These are phyloP conservation scores for Odontamblyopus rebecca DNA, from an alignment of 2,797 vertebrate genomes.

Conservation along the genomic window DNA sequence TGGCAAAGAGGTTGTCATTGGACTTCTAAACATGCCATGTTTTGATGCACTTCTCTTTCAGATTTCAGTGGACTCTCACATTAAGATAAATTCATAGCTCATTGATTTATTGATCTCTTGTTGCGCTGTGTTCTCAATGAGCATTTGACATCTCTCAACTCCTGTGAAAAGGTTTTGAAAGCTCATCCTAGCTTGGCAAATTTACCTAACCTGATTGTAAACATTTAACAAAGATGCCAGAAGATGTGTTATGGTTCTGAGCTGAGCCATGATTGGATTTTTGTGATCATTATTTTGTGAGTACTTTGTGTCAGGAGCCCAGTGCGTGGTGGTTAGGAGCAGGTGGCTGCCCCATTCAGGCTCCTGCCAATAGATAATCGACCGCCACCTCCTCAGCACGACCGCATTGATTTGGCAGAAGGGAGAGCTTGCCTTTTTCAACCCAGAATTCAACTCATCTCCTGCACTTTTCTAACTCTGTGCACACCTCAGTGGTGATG, in stretches of 20 bases:
- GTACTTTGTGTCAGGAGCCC: slow-evolving; percentile 54
- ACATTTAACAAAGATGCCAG: slow-evolving; percentile 28
- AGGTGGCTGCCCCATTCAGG: slow-evolving; percentile 68
- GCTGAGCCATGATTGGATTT: slow-evolving; percentile 43
- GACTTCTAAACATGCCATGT: slow-evolving; percentile 11
- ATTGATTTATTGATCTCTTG: slow-evolving; percentile 5
- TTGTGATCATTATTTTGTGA: slow-evolving; percentile 54
- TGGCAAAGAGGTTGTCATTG: slow-evolving; percentile 13
- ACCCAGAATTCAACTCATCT: slow-evolving; percentile 40
- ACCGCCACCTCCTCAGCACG: slow-evolving; percentile 62
- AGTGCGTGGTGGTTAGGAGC: slow-evolving; percentile 62
- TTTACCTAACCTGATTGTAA: slow-evolving; percentile 9
- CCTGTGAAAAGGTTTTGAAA: not conserved
- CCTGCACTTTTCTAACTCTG: slow-evolving; percentile 33
- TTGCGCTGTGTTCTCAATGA: not conserved
- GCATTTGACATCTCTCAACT: not conserved
- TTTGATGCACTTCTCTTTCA: not conserved
- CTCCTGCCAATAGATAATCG: slow-evolving; percentile 74
- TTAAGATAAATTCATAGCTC: slow-evolving; percentile 7
- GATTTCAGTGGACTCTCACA: not conserved
- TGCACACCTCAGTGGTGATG: slow-evolving; percentile 13
- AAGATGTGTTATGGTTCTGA: slow-evolving; percentile 19
- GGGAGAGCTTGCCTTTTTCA: slow-evolving; percentile 35
- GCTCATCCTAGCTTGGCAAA: not conserved
- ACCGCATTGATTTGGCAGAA: slow-evolving; percentile 71